Conservation (phyloP, 2,113 vertebrate genomes). For the Synchiropus splendidus region DNA sequence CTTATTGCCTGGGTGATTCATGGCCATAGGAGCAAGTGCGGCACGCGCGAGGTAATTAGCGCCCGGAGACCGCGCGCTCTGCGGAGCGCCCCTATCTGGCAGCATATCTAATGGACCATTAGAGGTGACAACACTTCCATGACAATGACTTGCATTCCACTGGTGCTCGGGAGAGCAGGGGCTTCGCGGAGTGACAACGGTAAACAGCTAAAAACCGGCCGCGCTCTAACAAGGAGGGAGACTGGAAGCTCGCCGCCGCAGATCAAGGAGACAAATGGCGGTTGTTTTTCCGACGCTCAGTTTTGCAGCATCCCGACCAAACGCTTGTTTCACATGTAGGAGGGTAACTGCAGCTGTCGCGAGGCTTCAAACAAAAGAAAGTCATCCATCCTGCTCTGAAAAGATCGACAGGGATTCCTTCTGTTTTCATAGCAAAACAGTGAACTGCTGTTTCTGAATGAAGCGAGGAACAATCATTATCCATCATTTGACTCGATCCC, state of each 20-base stretch:
- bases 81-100: constrained; percentile 38
- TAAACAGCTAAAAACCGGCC: constrained; percentile 15
- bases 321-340: too few species aligned
- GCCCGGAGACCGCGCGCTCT: constrained; percentile 40
- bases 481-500: too few species aligned
- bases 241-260: constrained; percentile 15
- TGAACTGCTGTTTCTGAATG: too few species aligned
- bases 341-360: too few species aligned
- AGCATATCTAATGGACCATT: constrained; percentile 63
- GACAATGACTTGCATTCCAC: constrained; percentile 45
- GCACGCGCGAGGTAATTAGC: constrained; percentile 45
- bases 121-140: constrained; percentile 60
- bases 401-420: too few species aligned
- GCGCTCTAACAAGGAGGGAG: constrained; percentile 31
- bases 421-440: too few species aligned
- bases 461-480: too few species aligned
- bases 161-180: constrained; percentile 31
- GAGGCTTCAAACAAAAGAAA: too few species aligned
- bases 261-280: too few species aligned
- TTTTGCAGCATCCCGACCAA: too few species aligned
- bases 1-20: constrained; percentile 34
- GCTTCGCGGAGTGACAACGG: constrained; percentile 7
- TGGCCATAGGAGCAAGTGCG: constrained; percentile 20
- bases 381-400: too few species aligned
- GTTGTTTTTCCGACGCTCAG: too few species aligned